Percentiles rank a stretch among this genome's conserved stretches.
phyloP scores from a whole-genome alignment of 1,140 invertebrate genomes.

The Sitodiplosis mosellana region DNA sequence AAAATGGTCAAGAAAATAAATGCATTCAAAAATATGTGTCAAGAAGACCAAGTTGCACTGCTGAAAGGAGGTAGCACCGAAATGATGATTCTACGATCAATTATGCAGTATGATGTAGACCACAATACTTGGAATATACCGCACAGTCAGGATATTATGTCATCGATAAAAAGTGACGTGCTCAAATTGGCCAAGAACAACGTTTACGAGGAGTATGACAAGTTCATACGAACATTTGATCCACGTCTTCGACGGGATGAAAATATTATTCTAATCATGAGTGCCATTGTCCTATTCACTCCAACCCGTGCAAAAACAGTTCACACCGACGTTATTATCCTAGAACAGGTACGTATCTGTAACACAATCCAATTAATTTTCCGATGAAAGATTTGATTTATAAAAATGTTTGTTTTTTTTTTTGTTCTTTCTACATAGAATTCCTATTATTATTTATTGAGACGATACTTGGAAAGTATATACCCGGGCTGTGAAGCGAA shows the following conservation, averaged over 20 bases:
- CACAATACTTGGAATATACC: slow-evolving; percentile 73
- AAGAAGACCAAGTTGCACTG: slow-evolving; percentile 76
- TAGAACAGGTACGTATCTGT: slow-evolving; percentile 52
- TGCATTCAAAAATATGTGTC: slow-evolving; percentile 75
- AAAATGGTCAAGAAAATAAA: slow-evolving; percentile 83
- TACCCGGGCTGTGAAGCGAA: slow-evolving; percentile 69
- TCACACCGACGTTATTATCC: slow-evolving; percentile 65
- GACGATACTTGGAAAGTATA: slow-evolving; percentile 67
- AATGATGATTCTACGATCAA: slow-evolving; percentile 80
- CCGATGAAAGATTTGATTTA: background rate
- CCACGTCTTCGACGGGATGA: slow-evolving; percentile 63
- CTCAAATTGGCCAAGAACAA: slow-evolving; percentile 73
- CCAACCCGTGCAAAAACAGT: slow-evolving; percentile 61
- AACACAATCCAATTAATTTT: background rate
- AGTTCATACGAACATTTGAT: slow-evolving; percentile 65
- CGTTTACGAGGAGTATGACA: slow-evolving; percentile 65
- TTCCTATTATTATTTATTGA: slow-evolving; percentile 73
- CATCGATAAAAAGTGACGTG: slow-evolving; percentile 62
- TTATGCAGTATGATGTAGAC: slow-evolving; percentile 71
- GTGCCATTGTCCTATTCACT: slow-evolving; percentile 75
- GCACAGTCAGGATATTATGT: slow-evolving; percentile 47
- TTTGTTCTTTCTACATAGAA: slow-evolving; percentile 37
- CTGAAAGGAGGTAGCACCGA: slow-evolving; percentile 55
- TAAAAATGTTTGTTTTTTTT: slow-evolving; percentile 3
- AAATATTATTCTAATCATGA: slow-evolving; percentile 74